Base-by-base conservation (phyloP, 2,113 vertebrate species). In the Donacobius atricapilla region DNA sequence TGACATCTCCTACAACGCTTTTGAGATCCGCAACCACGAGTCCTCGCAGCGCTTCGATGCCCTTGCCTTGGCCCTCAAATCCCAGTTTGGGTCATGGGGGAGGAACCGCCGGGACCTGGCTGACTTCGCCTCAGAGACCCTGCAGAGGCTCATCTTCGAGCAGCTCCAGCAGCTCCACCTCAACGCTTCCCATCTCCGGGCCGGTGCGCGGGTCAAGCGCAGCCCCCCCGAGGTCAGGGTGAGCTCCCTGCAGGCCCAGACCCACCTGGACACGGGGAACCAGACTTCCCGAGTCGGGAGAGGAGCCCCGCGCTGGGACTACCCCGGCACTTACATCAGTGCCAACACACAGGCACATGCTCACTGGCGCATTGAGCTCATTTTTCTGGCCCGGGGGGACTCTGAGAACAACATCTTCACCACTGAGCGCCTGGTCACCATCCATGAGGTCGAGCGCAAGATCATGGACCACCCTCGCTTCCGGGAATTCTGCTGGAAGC, bases 1-100 rank as follows among this genome's bases (percentile, higher is more conserved):
- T 5, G 99, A 99, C 97, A 99, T 99, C 94, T 99, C 99, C 79
- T 99, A 99, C 98, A 99, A 99, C 3, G 99, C 99, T 65, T 99
- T 99, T 0, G 99, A 99, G 98, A 99, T 99, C 78, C 99, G 99
- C 93, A 99, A 99, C 97, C 99, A 99, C 21, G 98, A 99, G 94
- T 99, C 99, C 15, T 99, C 99, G 0, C 98, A 99, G 96, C 99
- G 98, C 73, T 99, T 99, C 1, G 99, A 99, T 0, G 99, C 99
- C 2, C 99, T 99, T 1, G 95, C 99, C 83, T 95, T 99, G 40
- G 99, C 99, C 12, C 98, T 99, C 31, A 99, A 99, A 97, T 99
- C 98, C 68, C 99, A 99, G 98, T 98, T 99, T 58, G 99, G 99
- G 13, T 99, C 99, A 2, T 99, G 99, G 99, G 99, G 99, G 42